Evolutionary conservation across 2,888 invertebrate genomes (phyloP), one percentile per base, ranked within the genome.

Genomic region (Willowsia nigromaculata): DNA sequence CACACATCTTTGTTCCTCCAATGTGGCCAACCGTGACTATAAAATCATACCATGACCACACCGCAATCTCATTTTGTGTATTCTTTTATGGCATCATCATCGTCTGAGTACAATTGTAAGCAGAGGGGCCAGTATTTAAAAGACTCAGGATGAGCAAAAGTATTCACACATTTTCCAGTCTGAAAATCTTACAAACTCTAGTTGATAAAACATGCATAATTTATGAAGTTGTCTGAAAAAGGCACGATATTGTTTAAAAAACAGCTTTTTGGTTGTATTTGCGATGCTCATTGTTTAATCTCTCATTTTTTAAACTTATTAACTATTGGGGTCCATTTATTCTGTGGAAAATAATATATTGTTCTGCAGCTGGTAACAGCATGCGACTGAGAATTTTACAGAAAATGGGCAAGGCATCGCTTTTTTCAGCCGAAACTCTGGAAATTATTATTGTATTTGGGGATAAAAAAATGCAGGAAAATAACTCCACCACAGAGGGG

Each of bases 221-320:
- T 83, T 83, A 83, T 83, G 71, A 83, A 50, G 71, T 83, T 68
- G 83, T 47, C 40, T 80, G 33, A 59, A 56, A 33, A 80, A 59
- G 33, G 50, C 65, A 65, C n/a, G 65, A 33, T 33, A 33, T 33
- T 15, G 9, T 33, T n/a, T 13, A 13, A 33, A 65, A 65, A 65
- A 65, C 30, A 33, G 33, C 33, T 37, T 30, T 33, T 65, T 65
- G 11, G 6, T 9, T 65, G 33, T 65, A 15, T 27, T 30, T 33
- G 65, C 33, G 33, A 27, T 65, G 65, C n/a, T 65, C n/a, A n/a
- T 65, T 65, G 15, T 25, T 65, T 65, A 65, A 65, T 65, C 65
- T 11, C 33, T 33, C 6, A 33, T 9, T 65, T 33, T 65, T 56
- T 56, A 18, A 22, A 65, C 30, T 15, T 33, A 30, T n/a, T n/a